phyloP scores from a whole-genome alignment of 2,888 invertebrate genomes.

The Byasa hedistus region DNA sequence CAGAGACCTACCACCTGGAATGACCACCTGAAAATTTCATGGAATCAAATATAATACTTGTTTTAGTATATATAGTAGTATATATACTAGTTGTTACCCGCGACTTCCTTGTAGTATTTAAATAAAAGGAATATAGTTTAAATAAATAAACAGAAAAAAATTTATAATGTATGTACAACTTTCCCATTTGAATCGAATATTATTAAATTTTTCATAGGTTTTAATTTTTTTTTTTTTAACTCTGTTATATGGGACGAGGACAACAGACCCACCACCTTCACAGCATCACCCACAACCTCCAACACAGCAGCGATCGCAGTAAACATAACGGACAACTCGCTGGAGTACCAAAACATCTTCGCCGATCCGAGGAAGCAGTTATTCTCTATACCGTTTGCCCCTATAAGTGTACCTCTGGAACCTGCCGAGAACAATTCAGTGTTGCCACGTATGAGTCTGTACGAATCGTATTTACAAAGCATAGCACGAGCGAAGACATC shows the following conservation, averaged over 20 bases:
- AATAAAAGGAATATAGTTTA: too few species aligned
- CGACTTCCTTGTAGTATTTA: constrained; percentile 65
- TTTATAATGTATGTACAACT: too few species aligned
- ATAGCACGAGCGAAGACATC: constrained; percentile 51
- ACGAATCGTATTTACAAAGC: constrained; percentile 67
- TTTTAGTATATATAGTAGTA: too few species aligned
- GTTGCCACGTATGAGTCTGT: constrained; percentile 66
- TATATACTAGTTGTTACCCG: too few species aligned
- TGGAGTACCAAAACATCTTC: constrained; percentile 36
- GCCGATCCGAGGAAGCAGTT: constrained; percentile 56
- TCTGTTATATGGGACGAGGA: constrained; percentile 71
- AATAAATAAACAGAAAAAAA: too few species aligned
- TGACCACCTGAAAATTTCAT: too few species aligned
- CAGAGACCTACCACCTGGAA: too few species aligned
- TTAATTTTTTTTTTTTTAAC: too few species aligned
- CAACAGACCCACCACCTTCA: constrained; percentile 47
- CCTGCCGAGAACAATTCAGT: constrained; percentile 68
- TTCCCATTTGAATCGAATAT: too few species aligned
- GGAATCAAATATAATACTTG: too few species aligned
- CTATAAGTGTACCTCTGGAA: constrained; percentile 65
- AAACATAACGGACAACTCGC: constrained; percentile 41
- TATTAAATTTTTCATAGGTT: too few species aligned
- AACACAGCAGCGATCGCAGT: neutral
- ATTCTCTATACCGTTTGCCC: constrained; percentile 65
- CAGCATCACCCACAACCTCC: constrained; percentile 32